Conservation (phyloP, 2,797 vertebrate species). For the Trachurus trachurus region DNA sequence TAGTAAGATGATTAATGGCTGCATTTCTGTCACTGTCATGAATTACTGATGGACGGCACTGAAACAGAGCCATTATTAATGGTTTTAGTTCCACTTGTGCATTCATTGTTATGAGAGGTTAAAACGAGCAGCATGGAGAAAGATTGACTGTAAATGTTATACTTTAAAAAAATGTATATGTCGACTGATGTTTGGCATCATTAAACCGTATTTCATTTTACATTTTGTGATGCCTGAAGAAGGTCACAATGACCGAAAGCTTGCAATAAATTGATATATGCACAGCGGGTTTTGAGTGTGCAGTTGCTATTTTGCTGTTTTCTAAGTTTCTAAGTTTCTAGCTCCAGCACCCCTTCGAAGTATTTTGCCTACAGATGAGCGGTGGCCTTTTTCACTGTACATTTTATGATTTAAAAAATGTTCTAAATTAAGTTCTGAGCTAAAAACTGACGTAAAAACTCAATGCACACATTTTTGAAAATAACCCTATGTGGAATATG, state of each 20-base stretch:
- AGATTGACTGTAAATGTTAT: not conserved
- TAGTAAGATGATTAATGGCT: not conserved
- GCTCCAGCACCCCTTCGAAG: too few relatives aligned
- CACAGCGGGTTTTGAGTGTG: too few relatives aligned
- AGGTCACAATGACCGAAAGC: too few relatives aligned
- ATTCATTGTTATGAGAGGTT: not conserved
- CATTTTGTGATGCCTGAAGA: not conserved
- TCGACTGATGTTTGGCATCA: not conserved
- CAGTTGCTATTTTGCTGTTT: too few relatives aligned
- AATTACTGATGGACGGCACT: not conserved
- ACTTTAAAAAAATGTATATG: not conserved
- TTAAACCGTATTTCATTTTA: not conserved
- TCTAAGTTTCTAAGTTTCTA: too few relatives aligned
- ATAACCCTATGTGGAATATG: constrained; percentile 23
- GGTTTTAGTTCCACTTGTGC: not conserved
- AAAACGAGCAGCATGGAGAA: not conserved
- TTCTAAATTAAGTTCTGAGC: not conserved
- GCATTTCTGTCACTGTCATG: not conserved
- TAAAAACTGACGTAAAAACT: not conserved
- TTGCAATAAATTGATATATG: too few relatives aligned
- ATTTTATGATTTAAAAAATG: not conserved
- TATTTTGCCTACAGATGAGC: too few relatives aligned
- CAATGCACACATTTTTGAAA: not conserved
- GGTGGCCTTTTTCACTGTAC: too few relatives aligned
- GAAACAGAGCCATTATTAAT: not conserved